These are phyloP conservation scores for Trichomalopsis sarcophagae DNA, from an alignment of 1,140 invertebrate genomes.

Conservation along the genomic window DNA sequence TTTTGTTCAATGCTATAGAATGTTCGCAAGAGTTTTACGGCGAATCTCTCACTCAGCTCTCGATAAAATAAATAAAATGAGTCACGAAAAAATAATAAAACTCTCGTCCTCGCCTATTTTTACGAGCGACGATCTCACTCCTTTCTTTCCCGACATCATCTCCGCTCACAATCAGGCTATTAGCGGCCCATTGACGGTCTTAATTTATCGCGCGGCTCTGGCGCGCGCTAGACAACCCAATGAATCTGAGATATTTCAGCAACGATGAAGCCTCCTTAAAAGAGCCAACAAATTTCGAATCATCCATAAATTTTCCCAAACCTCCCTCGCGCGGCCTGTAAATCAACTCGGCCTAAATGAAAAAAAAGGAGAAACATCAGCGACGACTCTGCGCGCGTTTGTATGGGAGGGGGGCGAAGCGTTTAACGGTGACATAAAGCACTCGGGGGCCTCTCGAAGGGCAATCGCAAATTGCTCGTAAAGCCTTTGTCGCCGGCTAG, in stretches of 20 bases:
- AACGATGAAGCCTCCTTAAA: background rate
- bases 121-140: background rate
- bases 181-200: conserved; percentile 5
- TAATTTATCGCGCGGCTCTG: conserved; percentile 22
- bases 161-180: conserved; percentile 20
- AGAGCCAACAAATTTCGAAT: conserved; percentile 38
- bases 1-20: background rate
- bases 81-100: background rate
- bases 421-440: conserved; percentile 48
- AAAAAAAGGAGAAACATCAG: background rate
- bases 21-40: too few species aligned
- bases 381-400: background rate
- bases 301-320: conserved; percentile 41
- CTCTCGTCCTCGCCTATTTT: background rate
- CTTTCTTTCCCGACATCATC: background rate
- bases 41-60: too few species aligned
- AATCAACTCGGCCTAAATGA: conserved; percentile 24
- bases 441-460: conserved; percentile 32
- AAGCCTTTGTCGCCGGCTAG: conserved; percentile 37
- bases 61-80: background rate
- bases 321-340: conserved; percentile 35
- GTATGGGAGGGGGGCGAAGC: background rate
- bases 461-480: conserved; percentile 49
- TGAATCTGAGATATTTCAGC: conserved; percentile 29
- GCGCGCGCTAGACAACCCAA: conserved; percentile 13